Evolutionary conservation across 92 coral and sea anemone genomes (phyloP), one percentile per base, ranked within the genome.

Genomic region (Heliopora coerulea): DNA sequence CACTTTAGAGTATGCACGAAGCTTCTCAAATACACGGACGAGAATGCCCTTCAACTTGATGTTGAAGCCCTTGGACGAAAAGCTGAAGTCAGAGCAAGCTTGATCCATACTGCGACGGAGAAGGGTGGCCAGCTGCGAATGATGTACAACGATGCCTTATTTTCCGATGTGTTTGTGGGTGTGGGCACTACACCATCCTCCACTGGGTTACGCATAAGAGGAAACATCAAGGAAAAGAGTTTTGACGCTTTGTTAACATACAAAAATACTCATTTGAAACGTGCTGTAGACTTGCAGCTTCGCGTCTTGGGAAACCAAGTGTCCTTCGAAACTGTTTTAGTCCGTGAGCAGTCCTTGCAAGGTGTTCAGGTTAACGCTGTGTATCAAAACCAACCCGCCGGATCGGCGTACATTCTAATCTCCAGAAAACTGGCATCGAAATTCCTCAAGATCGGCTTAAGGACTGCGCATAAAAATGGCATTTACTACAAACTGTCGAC

Each of bases 101-200:
- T 35, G 77, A 56, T 54, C 49, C 62, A 52, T 7, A 54, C 39
- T 54, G 21, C 46, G 0, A 34, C 32, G 30, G 25, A 35, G 8
- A 70, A 39, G 21, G 77, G 77, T 23, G 77, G 62, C 17, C 17
- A 29, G 24, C 19, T 70, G 14, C 62, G 31, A 41, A 32, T 70
- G 63, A 70, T 11, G 20, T 70, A 70, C 32, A 70, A 70, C 49
- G 62, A 39, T 52, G 63, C 24, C 37, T 23, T 29, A 30, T 11
- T 70, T 18, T 70, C 77, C 54, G 63, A 70, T 70, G 23, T 70
- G 31, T 70, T 70, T 37, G 15, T 54, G 21, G 77, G 77, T 23
- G 9, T 70, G n/a, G 49, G 52, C 32, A 70, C 77, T 14, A 27
- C 64, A 7, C 49, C 77, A n/a, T 18, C 29, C 8, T 70, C 40